Base-by-base conservation (phyloP, 1,140 invertebrate genomes). In the Sminthurinus signatus region DNA sequence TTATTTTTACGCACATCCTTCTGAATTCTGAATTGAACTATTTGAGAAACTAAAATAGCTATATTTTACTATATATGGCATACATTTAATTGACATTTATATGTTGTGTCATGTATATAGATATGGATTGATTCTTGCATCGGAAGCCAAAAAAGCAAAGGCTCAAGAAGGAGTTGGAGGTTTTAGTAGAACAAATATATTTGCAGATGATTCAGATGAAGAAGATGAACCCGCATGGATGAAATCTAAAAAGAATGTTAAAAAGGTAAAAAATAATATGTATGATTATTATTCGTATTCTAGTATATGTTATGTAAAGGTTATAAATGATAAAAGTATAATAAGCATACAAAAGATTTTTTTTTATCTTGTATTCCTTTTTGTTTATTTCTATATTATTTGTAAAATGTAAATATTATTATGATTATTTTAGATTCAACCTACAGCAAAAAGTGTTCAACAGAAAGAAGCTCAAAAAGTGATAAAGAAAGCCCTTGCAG, bases 401-500 rank as follows among this genome's bases (percentile, higher is more conserved):
- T n/a, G n/a, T 32, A 14, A 28, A 8, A 32, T 15, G 36, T 57
- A 21, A 42, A 21, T 15, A 60, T 43, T 55, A 23, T 60, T 56
- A 27, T 29, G 36, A 25, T 14, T 46, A 19, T 60, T 27, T 39
- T 56, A 48, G 21, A 28, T 8, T 44, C 39, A 27, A 29, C n/a
- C 36, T 48, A 2, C 39, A 56, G 2, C 48, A 70, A 52, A 59
- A 27, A 73, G 75, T 67, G 52, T 74, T 75, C 25, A 82, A 79
- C 67, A 80, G 75, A 64, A 79, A 78, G 69, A 79, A 77, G 8
- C 81, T 1, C 80, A 81, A 70, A 73, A 81, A 28, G 73, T 80
- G 36, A 84, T 86, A 73, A 79, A 86, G 67, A 88, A 87, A 74
- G 93, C 92, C 10, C 68, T 96, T 28, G 80, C 83, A 68, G 88